A percentile compares a stretch with the other conserved stretches of the same genome.
Evolutionary conservation across 2,797 vertebrate genomes (phyloP).

Genomic region (Anguilla pacifica): DNA sequence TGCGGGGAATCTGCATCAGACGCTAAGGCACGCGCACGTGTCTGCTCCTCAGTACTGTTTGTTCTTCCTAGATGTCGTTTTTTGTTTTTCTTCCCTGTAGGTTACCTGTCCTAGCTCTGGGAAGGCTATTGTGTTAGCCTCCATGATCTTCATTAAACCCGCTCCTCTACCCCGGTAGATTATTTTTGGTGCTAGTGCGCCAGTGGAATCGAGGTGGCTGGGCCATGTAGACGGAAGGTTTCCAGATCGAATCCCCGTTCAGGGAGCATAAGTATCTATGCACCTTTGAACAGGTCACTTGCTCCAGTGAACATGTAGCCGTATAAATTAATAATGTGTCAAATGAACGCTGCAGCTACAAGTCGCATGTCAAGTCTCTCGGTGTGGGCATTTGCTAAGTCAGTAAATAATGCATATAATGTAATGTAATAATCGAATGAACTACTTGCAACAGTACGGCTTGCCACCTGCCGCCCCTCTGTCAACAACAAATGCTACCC

Average conservation of each 20-base stretch:
- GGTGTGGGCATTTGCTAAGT: neutral
- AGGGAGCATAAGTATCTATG: neutral
- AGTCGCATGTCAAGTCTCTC: neutral
- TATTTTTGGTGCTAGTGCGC: neutral
- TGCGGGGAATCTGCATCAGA: slow-evolving; percentile 53
- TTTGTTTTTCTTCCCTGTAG: neutral
- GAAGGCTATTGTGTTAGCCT: neutral
- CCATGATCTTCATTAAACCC: neutral
- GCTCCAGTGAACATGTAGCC: neutral
- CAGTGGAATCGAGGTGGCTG: neutral
- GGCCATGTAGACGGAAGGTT: neutral
- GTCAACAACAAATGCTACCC: neutral
- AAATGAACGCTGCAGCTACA: neutral
- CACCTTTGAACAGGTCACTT: neutral
- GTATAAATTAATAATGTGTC: slow-evolving; percentile 4
- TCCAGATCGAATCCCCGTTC: neutral
- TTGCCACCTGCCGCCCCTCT: neutral
- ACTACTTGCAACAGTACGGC: neutral
- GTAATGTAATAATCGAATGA: neutral
- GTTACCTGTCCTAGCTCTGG: neutral
- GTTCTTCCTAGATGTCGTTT: neutral
- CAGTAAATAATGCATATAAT: slow-evolving; percentile 8
- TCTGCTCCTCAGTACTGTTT: neutral
- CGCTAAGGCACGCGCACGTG: slow-evolving; percentile 11
- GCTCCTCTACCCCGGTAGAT: neutral